Base-by-base conservation (phyloP, 92 coral and sea anemone genomes). In the Actinostola sp. region DNA sequence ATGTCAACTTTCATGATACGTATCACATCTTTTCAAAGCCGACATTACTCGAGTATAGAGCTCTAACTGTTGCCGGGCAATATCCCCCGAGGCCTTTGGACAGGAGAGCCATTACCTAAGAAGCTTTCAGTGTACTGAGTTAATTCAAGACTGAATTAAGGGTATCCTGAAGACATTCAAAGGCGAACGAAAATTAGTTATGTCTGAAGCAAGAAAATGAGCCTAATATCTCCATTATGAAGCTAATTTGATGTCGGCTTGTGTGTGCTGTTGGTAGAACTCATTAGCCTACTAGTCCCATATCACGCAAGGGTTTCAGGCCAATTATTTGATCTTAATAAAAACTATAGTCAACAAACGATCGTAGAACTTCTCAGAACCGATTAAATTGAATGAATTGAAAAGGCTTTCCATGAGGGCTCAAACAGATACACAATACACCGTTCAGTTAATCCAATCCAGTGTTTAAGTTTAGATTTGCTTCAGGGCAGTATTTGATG, bases 161-260 rank as follows among this genome's bases (percentile, higher is more conserved):
- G 53, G 19, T 3, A 46, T 16, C 19, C 19, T 19, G 5, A n/a
- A 13, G 53, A 39, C 45, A 39, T 39, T 39, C 45, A 39, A 39
- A 7, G 45, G 45, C 7, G 45, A n/a, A 7, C 45, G 45, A 39
- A 39, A 46, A 46, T 13, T 46, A 19, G 53, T 13, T 13, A 19
- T 16, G 53, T 46, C 23, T 46, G 8, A 13, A 46, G 23, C 19
- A 3, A 46, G 53, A 46, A 19, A 46, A 19, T 46, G n/a, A 46
- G 23, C 15, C 23, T 11, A 36, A 46, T 13, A 4, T 13, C 53
- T 46, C 3, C 53, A 13, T 13, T 46, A 46, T 13, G 15, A 46
- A 46, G 53, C 8, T 46, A 46, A 46, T 46, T 46, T 46, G 53
- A 46, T 46, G 53, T 46, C 53, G 53, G 53, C 42, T 36, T 36